A percentile compares a stretch with the other conserved stretches of the same genome.
Evolutionary conservation across 2,113 vertebrate species (phyloP).

Genomic region (Psittacus erithacus): DNA sequence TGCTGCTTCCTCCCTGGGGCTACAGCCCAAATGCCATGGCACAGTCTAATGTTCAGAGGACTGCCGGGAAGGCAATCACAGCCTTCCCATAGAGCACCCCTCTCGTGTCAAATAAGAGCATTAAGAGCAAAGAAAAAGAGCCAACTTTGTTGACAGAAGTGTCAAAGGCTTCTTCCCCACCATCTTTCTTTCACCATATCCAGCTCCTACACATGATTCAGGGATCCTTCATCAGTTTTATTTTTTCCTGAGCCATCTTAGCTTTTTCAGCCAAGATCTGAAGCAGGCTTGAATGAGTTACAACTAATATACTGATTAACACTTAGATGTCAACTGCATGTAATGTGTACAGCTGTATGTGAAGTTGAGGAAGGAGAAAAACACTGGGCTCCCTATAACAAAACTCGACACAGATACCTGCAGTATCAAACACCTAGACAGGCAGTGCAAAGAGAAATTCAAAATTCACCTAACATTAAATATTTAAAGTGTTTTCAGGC

Average conservation of each 20-base stretch:
- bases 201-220: not conserved
- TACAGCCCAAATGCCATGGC: not conserved
- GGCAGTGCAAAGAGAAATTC: not conserved
- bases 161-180: not conserved
- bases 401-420: not conserved
- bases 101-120: not conserved
- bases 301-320: not conserved
- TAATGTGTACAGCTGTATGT: not conserved
- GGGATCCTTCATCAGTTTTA: not conserved
- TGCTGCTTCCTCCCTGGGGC: not conserved
- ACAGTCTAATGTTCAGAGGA: not conserved
- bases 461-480: not conserved
- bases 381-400: not conserved
- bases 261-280: not conserved
- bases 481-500: not conserved
- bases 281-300: constrained; percentile 4
- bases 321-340: not conserved
- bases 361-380: not conserved
- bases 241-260: not conserved
- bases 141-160: not conserved
- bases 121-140: not conserved
- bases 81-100: not conserved
- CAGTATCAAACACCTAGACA: not conserved
- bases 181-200: not conserved
- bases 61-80: not conserved